Base-by-base conservation (phyloP, 2,888 invertebrate genomes). In the Cephus runcator region DNA sequence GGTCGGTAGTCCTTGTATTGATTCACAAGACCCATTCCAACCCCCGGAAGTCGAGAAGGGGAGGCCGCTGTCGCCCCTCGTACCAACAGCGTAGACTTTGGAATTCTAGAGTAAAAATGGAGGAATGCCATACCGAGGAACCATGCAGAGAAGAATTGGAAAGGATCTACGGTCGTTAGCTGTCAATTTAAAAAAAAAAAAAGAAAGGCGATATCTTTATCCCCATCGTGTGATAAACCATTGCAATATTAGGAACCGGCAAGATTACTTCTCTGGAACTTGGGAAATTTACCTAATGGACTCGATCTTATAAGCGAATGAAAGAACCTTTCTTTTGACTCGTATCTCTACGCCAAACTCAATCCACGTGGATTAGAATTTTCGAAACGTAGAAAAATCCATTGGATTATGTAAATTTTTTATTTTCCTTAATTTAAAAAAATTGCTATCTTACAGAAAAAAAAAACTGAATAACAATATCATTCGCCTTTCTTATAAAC, bases 1-100 rank as follows among this genome's bases (percentile, higher is more conserved):
- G 86, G 86, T 85, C 85, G 85, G 85, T 83, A 83, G 85, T 89
- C 89, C 89, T 90, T 90, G 90, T 90, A 90, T 90, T 90, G 90
- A 90, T 90, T 90, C 89, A 88, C 88, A 87, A 84, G 83, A 82
- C 81, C 33, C 71, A 34, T 71, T 33, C 71, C 71, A 31, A 31
- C 33, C 71, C 71, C 15, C 71, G 71, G 71, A 71, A 71, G 71
- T 71, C 33, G 71, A 56, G 73, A 73, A 73, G 75, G 75, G 71
- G 33, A 71, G 71, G 71, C 23, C 31, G 71, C 71, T 33, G 71
- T 71, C 36, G 40, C 75, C 69, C 73, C 75, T 69, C 76, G 73
- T 75, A 15, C 68, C 76, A 75, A 30, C 75, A 73, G 76, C 78
- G 78, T 35, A 71, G 78, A 68, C 78, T 73, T 76, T 56, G 78